Evolutionary conservation across 64 coral and sea anemone species (phyloP), one percentile per base, ranked within the genome.

Genomic region (Montipora efflorescens): DNA sequence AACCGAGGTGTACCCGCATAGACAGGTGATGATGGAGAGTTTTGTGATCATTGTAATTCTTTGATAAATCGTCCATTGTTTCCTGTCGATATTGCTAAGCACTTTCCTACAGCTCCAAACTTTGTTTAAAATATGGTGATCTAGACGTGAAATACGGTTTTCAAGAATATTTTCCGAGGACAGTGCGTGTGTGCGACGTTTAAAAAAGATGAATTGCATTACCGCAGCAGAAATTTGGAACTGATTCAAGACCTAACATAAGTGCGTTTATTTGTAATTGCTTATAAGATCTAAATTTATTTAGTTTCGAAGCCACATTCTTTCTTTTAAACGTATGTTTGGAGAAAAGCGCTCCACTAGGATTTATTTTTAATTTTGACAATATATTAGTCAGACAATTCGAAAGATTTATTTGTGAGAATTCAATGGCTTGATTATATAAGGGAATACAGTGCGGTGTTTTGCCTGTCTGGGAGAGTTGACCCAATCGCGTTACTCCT

Each of bases 141-240:
- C 20, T 86, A 36, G 36, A 2, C 20, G 5, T 48, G 16, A 22
- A 70, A 47, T 49, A 19, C 48, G 11, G 19, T 16, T 47, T 16
- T 3, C 66, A 3, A 18, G 23, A 50, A 47, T 5, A 71, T 19
- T 71, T 67, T 49, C 28, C 66, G 28, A 69, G 7, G 19, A 3
- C 43, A 20, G 13, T 71, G 44, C 3, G 70, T 71, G 11, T 71
- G 46, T 36, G 36, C 36, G 36, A 36, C 36, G 45, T 43, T 67
- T 84, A 46, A 67, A 18, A 84, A 84, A 71, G 21, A 7, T 71
- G 21, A 20, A 71, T 21, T 7, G 21, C 45, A 43, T 67, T 7
- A 71, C 21, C 82, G 48, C 82, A 86, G 82, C 82, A 12, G 82
- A 47, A 3, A 71, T 20, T 46, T 44, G 7, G 18, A 86, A 49